Percentiles rank a stretch among this genome's conserved stretches.
Conservation (phyloP, 2,888 invertebrate species). For the Sphaerophoria taeniata region DNA sequence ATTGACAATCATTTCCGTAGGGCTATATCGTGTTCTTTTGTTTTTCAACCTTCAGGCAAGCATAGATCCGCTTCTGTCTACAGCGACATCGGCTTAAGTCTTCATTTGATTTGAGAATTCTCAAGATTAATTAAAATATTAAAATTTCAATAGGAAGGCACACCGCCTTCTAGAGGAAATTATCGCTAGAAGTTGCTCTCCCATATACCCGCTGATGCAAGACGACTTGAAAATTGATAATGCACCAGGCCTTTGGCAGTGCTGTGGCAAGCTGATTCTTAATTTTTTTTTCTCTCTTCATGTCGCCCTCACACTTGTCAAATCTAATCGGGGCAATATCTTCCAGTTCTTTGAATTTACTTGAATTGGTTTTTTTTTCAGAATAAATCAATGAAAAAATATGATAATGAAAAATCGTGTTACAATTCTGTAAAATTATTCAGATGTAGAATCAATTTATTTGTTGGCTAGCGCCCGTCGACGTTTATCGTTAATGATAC, state of each 20-base stretch:
- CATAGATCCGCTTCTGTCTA: no score
- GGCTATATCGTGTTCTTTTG: no score
- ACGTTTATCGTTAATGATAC: no score
- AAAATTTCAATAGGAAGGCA: no score
- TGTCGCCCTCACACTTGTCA: conserved; percentile 12
- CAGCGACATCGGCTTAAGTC: no score
- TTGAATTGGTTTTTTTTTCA: not conserved
- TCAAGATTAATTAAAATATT: no score
- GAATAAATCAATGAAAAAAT: not conserved
- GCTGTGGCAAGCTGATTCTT: not conserved
- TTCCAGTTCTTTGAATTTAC: conserved; percentile 32
- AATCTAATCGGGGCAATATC: conserved; percentile 12
- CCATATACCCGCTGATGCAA: conserved; percentile 59
- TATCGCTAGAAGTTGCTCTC: conserved; percentile 18
- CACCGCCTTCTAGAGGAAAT: not conserved
- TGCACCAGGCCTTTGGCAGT: not conserved
- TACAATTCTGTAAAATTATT: not conserved
- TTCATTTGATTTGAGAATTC: no score
- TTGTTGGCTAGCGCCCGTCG: no score
- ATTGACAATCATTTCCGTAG: no score
- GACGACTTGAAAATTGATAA: conserved; percentile 50
- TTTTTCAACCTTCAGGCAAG: no score
- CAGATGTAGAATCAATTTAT: no score
- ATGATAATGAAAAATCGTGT: conserved; percentile 2
- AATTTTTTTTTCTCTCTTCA: not conserved